Percentiles rank a stretch among this genome's conserved stretches.
phyloP scores from a whole-genome alignment of 2,113 vertebrate species.

The Nibea coibor region DNA sequence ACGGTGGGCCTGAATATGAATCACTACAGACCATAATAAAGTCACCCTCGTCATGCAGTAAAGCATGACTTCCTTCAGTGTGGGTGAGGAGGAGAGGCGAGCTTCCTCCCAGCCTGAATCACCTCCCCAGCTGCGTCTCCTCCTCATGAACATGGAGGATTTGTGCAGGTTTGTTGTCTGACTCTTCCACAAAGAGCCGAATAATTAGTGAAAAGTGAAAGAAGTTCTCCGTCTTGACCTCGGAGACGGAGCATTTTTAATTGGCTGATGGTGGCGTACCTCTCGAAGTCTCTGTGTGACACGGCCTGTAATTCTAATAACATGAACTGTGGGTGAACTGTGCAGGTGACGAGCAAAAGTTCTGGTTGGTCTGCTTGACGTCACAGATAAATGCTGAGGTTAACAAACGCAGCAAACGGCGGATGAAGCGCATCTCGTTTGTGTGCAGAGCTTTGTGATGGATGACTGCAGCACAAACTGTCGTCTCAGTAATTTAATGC shows the following conservation, averaged over 20 bases:
- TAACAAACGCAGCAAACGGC: constrained; percentile 66
- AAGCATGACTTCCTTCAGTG: background rate
- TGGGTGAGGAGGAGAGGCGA: background rate
- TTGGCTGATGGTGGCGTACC: constrained; percentile 73
- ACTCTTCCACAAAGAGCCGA: constrained; percentile 38
- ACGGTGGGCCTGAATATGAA: background rate
- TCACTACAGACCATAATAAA: constrained; percentile 13
- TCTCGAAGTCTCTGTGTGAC: constrained; percentile 71
- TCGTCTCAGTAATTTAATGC: constrained; percentile 38
- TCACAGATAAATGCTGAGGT: constrained; percentile 56
- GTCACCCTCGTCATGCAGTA: background rate
- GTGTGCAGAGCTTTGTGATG: constrained; percentile 58
- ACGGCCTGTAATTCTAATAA: constrained; percentile 65
- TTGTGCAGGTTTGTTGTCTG: constrained; percentile 40
- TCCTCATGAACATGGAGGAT: constrained; percentile 35
- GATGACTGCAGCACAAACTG: constrained; percentile 55
- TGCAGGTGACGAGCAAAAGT: constrained; percentile 31
- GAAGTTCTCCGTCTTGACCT: constrained; percentile 45
- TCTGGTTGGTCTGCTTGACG: constrained; percentile 33
- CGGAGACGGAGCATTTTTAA: constrained; percentile 63
- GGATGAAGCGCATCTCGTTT: constrained; percentile 67
- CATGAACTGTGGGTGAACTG: constrained; percentile 75
- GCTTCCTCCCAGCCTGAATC: constrained; percentile 45
- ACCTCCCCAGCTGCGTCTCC: constrained; percentile 13
- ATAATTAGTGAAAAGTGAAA: constrained; percentile 41